Base-by-base conservation (phyloP, 1,140 invertebrate species). In the Aricia agestis region DNA sequence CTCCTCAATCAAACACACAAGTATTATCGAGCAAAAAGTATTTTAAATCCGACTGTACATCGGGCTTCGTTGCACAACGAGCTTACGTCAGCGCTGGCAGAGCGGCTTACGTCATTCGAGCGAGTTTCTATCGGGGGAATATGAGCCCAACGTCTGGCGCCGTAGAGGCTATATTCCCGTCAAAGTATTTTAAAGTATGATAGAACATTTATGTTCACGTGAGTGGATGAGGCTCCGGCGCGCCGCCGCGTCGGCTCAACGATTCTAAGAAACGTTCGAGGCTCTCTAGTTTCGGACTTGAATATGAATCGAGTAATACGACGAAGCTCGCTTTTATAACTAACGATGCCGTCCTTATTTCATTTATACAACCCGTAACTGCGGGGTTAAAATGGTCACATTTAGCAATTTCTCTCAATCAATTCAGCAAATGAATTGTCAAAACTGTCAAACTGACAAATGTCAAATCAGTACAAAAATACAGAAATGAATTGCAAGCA, bases 141-240 rank as follows among this genome's bases (percentile, higher is more conserved):
- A 78, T 86, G 79, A 76, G 74, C 83, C 71, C 87, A 82, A 73
- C 68, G 11, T 67, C 69, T 67, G 5, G 67, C 32, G 63, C 3
- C 68, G 73, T 84, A 86, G 78, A 76, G 63, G 73, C 78, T 71
- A 66, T 67, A 76, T 83, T 89, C 69, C 72, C 72, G 13, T 72
- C 72, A 63, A 69, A 72, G 32, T 18, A 36, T 9, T 31, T n/a
- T 77, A 79, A 82, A 87, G 83, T 85, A 86, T 86, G 86, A 91
- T 88, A 90, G 87, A 91, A 84, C 87, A 81, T 90, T 90, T 90
- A 88, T 90, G 83, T 90, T 90, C 89, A 89, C 84, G 84, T 89
- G 89, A 91, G 89, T 91, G 86, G 86, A 89, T 85, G 87, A 89
- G 89, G 87, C 89, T 89, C 86, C 87, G 85, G 80, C 85, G 83